These are phyloP conservation scores for Gallinago stenura DNA, from an alignment of 2,797 vertebrate genomes.

Conservation along the genomic window DNA sequence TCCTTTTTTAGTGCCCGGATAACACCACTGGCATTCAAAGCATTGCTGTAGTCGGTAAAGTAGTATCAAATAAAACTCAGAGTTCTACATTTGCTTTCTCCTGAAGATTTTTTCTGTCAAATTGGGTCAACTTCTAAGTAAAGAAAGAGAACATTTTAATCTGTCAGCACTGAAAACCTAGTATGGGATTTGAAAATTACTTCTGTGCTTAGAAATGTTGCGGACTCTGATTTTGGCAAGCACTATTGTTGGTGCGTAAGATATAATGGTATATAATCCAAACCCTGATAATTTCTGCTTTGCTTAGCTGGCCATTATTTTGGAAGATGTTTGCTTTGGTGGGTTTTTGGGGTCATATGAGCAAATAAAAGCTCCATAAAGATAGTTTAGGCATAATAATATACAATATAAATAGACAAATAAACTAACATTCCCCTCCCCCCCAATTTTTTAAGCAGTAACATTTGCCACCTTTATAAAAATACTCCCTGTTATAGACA, in stretches of 20 bases:
- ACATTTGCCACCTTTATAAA: neutral
- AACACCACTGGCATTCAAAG: neutral
- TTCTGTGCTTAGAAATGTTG: neutral
- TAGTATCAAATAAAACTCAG: neutral
- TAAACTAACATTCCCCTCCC: neutral
- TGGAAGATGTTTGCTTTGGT: neutral
- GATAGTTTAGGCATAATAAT: neutral
- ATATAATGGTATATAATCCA: neutral
- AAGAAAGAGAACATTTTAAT: slow-evolving; percentile 23
- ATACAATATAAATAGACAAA: too few species aligned
- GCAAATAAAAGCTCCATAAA: neutral
- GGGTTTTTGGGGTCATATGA: neutral
- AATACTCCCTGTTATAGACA: neutral
- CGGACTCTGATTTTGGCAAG: slow-evolving; percentile 2
- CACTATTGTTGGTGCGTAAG: neutral
- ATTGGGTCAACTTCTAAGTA: slow-evolving; percentile 21
- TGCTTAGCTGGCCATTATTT: neutral
- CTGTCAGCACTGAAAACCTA: neutral
- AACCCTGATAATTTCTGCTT: neutral
- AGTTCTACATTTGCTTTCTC: neutral
- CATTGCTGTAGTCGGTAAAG: neutral
- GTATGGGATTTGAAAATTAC: slow-evolving; percentile 22
- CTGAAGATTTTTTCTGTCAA: slow-evolving; percentile 27
- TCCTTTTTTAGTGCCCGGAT: neutral
- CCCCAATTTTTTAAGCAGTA: neutral